Conservation (phyloP, 2,797 vertebrate genomes). For the Ambastaia sidthimunki region DNA sequence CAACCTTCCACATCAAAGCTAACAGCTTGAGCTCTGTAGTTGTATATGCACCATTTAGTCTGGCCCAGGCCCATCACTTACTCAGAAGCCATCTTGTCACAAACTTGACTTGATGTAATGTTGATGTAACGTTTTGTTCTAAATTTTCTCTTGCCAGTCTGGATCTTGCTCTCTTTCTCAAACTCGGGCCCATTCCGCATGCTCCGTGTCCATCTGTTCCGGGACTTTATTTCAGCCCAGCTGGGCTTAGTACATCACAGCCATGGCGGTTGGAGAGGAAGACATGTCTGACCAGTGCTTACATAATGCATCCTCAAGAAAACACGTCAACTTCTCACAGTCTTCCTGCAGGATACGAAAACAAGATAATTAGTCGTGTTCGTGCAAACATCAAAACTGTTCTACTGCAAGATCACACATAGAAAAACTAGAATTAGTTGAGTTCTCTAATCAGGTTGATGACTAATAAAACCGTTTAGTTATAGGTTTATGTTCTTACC, state of each 20-base stretch:
- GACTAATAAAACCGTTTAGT: not conserved
- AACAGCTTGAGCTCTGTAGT: conserved; percentile 28
- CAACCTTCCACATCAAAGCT: conserved; percentile 14
- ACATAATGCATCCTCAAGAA: conserved; percentile 80
- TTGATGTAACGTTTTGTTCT: not conserved
- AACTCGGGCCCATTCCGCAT: conserved; percentile 2
- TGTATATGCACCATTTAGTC: conserved; percentile 13
- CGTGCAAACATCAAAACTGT: not conserved
- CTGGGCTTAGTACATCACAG: conserved; percentile 31
- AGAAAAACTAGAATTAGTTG: not conserved
- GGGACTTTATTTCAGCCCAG: not conserved
- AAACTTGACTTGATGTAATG: not conserved
- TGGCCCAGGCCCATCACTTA: conserved; percentile 18
- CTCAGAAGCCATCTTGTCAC: not conserved
- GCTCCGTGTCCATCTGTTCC: not conserved
- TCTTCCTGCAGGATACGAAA: conserved; percentile 75
- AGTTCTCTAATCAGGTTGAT: not conserved
- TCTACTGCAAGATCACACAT: not conserved
- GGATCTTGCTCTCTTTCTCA: not conserved
- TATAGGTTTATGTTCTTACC: conserved; percentile 66
- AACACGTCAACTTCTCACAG: conserved; percentile 77
- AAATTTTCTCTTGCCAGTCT: not conserved
- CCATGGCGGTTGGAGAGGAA: conserved; percentile 60
- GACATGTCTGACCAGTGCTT: conserved; percentile 70
- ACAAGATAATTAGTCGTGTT: conserved; percentile 11